Evolutionary conservation across 2,797 vertebrate species (phyloP).

Genomic region (Gobionotothen gibberifrons): DNA sequence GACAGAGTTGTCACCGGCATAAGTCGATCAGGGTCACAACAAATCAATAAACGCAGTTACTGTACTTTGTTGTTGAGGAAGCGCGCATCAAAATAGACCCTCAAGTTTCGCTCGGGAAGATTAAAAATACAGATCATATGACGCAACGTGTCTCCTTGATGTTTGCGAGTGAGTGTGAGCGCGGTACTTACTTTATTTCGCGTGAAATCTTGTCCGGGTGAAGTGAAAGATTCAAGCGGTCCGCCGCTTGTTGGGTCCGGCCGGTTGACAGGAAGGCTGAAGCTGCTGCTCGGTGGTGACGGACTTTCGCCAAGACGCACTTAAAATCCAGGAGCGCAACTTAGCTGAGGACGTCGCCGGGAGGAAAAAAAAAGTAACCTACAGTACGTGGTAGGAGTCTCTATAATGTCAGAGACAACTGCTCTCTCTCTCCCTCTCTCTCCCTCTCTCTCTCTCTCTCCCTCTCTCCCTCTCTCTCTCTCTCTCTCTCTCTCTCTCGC

Average conservation of each 20-base stretch:
- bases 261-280: conserved; percentile 74
- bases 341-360: conserved; percentile 73
- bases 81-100: conserved; percentile 66
- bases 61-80: conserved; percentile 65
- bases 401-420: conserved; percentile 76
- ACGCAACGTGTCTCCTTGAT: conserved; percentile 17
- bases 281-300: conserved; percentile 74
- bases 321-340: conserved; percentile 88
- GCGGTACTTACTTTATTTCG: conserved; percentile 84
- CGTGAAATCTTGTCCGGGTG: conserved; percentile 74
- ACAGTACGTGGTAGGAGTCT: conserved; percentile 73
- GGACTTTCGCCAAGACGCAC: conserved; percentile 83
- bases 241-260: conserved; percentile 77
- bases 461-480: conserved; percentile 23
- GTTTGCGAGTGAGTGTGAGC: conserved; percentile 45
- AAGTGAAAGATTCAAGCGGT: conserved; percentile 68
- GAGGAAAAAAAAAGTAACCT: conserved; percentile 74
- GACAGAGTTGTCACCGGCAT: conserved; percentile 59
- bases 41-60: conserved; percentile 76
- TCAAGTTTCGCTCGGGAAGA: conserved; percentile 61
- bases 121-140: conserved; percentile 36
- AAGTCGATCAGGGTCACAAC: conserved; percentile 70
- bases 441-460: conserved; percentile 20
- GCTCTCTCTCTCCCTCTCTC: conserved; percentile 56
- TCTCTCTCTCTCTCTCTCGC: conserved; percentile 14